Base-by-base conservation (phyloP, 2,888 invertebrate genomes). In the Lacanobia oleracea region DNA sequence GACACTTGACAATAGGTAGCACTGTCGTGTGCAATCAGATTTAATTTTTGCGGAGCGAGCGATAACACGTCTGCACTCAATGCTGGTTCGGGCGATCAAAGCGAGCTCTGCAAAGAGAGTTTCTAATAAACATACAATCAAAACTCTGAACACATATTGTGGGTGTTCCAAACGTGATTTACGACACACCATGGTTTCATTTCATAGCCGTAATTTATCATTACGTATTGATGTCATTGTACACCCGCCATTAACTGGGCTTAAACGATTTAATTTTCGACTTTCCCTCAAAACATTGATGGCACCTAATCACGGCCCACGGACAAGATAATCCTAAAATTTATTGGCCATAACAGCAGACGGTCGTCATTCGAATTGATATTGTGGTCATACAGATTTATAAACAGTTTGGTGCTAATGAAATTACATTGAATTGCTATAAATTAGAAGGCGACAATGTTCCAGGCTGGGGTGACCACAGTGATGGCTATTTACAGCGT, bases 281-380 rank as follows among this genome's bases (percentile, higher is more conserved):
- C 93, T 93, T 94, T 93, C 94, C 94, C 94, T 91, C 90, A 91
- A 92, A 93, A 91, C 91, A 93, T 92, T 93, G 92, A 92, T 89
- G 89, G 91, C 89, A 90, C 91, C 93, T 94, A 95, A 95, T 95
- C 94, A 94, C 93, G 85, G 89, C 90, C 89, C 88, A 92, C 91
- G 89, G 93, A 95, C 96, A 94, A 93, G 93, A 91, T 95, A 95
- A 96, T 96, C 95, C 95, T 89, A 86, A 88, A 92, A 96, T 96
- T 95, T 96, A 96, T 95, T 90, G 94, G 88, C 93, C 91, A 91
- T 94, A 93, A 92, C 92, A 91, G 91, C 91, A 85, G 91, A 88
- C 88, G 93, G 94, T 94, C 94, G 91, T 93, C 94, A 92, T 91
- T 90, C 86, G 89, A 90, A 92, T 91, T 89, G 90, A 89, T 91